A percentile compares a stretch with the other conserved stretches of the same genome.
Evolutionary conservation across 2,888 invertebrate genomes (phyloP).

Genomic region (Villa cingulata): DNA sequence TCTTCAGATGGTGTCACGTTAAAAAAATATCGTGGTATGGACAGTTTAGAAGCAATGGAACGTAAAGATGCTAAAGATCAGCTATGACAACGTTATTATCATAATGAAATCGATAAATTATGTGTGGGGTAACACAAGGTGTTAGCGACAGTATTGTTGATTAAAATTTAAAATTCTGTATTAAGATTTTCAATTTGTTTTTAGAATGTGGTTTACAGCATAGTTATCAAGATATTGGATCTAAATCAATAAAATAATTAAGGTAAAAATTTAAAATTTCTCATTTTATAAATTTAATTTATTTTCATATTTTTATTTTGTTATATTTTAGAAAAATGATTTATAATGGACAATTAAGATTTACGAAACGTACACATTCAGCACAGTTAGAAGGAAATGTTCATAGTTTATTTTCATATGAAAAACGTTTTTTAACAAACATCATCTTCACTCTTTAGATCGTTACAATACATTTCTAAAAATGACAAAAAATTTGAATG

Average conservation of each 20-base stretch:
- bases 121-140: slow-evolving; percentile 97
- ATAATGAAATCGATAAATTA: slow-evolving; percentile 86
- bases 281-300: too few species aligned
- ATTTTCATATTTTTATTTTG: too few species aligned
- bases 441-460: neutral
- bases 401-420: slow-evolving; percentile 91
- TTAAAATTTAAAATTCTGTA: slow-evolving; percentile 93
- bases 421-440: slow-evolving; percentile 68
- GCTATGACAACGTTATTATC: slow-evolving; percentile 75
- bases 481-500: too few species aligned
- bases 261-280: slow-evolving; percentile 31
- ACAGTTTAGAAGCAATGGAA: slow-evolving; percentile 97
- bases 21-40: slow-evolving; percentile 99
- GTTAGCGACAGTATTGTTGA: slow-evolving; percentile 97
- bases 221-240: slow-evolving; percentile 94
- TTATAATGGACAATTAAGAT: slow-evolving; percentile 75
- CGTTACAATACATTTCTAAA: too few species aligned
- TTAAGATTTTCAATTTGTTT: slow-evolving; percentile 90
- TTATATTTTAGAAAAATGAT: slow-evolving; percentile 48
- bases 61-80: slow-evolving; percentile 67
- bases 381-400: slow-evolving; percentile 97
- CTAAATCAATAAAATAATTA: slow-evolving; percentile 50
- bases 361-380: slow-evolving; percentile 89
- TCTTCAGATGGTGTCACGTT: slow-evolving; percentile 95
- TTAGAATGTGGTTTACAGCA: slow-evolving; percentile 90